Percentiles rank a stretch among this genome's conserved stretches.
Conservation (phyloP, 2,888 invertebrate genomes). For the Ischnus inquisitorius region DNA sequence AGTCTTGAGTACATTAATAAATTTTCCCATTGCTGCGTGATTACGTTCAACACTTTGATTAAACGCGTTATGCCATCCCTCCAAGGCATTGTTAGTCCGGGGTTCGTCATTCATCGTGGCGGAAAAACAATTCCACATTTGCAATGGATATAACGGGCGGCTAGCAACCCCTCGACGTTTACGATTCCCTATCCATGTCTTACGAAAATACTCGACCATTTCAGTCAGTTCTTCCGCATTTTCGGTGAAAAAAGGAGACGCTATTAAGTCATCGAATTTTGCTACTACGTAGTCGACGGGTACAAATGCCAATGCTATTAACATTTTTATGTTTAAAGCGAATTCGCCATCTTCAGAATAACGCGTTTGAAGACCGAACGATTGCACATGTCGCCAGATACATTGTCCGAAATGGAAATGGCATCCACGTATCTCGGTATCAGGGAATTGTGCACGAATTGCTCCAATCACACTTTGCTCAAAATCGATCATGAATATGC, state of each 20-base stretch:
- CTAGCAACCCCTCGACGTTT: neutral
- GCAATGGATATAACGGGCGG: neutral
- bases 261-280: neutral
- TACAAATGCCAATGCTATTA: slow-evolving; percentile 22
- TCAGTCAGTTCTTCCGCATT: neutral
- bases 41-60: neutral
- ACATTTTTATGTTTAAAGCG: slow-evolving; percentile 13
- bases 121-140: slow-evolving; percentile 13
- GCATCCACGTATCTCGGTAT: neutral
- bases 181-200: slow-evolving; percentile 15
- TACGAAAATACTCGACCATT: neutral
- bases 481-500: neutral
- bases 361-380: neutral
- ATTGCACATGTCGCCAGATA: no score
- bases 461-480: neutral
- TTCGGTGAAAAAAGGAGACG: neutral
- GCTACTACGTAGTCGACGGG: neutral
- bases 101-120: slow-evolving; percentile 8
- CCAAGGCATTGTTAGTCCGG: slow-evolving; percentile 23
- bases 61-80: slow-evolving; percentile 31
- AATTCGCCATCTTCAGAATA: neutral
- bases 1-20: slow-evolving; percentile 7
- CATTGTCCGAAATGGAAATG: slow-evolving; percentile 19
- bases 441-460: neutral
- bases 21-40: slow-evolving; percentile 30